Percentiles rank a stretch among this genome's conserved stretches.
Evolutionary conservation across 2,113 vertebrate genomes (phyloP).

Genomic region (Geococcyx californianus): DNA sequence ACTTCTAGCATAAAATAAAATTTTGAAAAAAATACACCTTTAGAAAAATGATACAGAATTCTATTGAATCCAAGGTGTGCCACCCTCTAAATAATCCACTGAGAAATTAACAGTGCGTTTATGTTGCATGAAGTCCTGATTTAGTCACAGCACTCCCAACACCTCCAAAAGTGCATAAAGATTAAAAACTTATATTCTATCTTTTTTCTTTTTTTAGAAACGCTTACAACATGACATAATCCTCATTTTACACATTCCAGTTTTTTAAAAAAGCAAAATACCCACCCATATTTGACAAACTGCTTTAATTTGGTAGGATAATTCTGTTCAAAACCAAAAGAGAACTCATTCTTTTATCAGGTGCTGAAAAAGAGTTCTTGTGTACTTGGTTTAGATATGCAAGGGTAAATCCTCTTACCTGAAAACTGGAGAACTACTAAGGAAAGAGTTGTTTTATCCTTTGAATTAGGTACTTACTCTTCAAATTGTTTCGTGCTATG

Average conservation of each 20-base stretch:
- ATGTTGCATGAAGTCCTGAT: not conserved
- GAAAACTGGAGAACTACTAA: constrained; percentile 6
- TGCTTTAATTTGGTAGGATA: not conserved
- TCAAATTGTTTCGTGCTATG: not conserved
- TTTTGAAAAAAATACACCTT: not conserved
- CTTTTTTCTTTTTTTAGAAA: not conserved
- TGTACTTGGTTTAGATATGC: constrained; percentile 9
- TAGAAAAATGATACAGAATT: not conserved
- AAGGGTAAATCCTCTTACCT: constrained; percentile 51
- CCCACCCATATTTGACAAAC: not conserved
- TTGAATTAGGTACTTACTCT: constrained; percentile 38
- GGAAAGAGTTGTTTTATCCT: constrained; percentile 26
- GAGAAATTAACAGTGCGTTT: not conserved
- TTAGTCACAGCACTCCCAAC: not conserved
- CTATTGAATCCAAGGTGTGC: not conserved
- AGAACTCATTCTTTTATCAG: constrained; percentile 34
- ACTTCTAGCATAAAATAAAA: not conserved
- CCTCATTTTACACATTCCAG: not conserved
- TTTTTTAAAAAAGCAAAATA: not conserved
- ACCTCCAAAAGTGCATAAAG: not conserved
- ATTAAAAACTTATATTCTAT: not conserved
- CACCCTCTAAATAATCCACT: not conserved
- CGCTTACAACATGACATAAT: not conserved
- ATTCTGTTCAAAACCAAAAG: constrained; percentile 28
- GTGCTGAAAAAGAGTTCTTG: not conserved